Conservation (phyloP, 2,113 vertebrate species). For the Marcusenius ussheri region DNA sequence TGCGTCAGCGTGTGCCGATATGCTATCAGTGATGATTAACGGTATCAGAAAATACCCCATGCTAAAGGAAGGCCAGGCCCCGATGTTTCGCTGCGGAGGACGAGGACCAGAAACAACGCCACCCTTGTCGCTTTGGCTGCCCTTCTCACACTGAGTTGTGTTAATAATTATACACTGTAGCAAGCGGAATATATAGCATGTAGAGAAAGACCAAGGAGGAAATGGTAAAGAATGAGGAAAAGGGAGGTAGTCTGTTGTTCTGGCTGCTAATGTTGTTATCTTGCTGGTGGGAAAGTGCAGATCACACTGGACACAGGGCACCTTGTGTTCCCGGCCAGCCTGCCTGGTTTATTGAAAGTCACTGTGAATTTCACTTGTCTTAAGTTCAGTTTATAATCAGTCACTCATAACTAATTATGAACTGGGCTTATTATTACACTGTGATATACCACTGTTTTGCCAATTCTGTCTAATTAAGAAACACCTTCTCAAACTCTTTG, state of each 20-base stretch:
- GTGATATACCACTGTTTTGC: neutral
- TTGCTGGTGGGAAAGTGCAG: slow-evolving; percentile 28
- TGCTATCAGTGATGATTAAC: slow-evolving; percentile 62
- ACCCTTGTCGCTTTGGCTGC: slow-evolving; percentile 52
- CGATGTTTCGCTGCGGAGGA: slow-evolving; percentile 40
- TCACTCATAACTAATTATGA: neutral
- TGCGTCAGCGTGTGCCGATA: slow-evolving; percentile 36
- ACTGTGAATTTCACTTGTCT: neutral
- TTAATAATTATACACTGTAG: slow-evolving; percentile 64
- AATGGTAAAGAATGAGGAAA: slow-evolving; percentile 26
- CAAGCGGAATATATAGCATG: slow-evolving; percentile 40
- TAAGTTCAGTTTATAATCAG: neutral
- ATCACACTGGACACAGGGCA: neutral
- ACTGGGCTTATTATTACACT: neutral
- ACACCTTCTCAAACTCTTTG: neutral
- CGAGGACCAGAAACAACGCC: slow-evolving; percentile 52
- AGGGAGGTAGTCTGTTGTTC: neutral
- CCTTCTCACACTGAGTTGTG: slow-evolving; percentile 56
- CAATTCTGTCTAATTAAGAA: neutral
- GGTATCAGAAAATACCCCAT: slow-evolving; percentile 43
- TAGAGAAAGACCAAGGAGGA: slow-evolving; percentile 46
- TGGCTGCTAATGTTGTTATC: slow-evolving; percentile 26
- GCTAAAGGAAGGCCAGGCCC: slow-evolving; percentile 52
- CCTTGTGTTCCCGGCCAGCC: neutral
- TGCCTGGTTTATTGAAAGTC: neutral